Evolutionary conservation across 2,113 vertebrate genomes (phyloP).

Genomic region (Eudorcas thomsonii): DNA sequence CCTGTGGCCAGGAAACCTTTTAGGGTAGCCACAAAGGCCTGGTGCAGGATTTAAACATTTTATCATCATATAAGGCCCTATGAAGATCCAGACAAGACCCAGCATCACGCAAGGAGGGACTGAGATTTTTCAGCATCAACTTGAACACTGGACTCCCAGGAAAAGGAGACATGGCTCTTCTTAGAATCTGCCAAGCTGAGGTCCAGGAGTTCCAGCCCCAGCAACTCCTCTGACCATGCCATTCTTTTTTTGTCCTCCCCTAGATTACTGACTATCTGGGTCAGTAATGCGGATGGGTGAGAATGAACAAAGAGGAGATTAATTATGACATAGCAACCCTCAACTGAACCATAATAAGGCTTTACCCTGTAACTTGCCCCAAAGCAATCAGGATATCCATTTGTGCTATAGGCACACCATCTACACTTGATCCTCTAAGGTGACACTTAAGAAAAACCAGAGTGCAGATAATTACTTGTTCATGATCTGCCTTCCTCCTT

Average conservation of each 20-base stretch:
- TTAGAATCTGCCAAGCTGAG: neutral
- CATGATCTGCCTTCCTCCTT: neutral
- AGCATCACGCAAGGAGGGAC: neutral
- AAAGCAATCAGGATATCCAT: neutral
- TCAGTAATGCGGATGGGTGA: constrained; percentile 54
- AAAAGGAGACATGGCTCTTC: neutral
- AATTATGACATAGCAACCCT: constrained; percentile 60
- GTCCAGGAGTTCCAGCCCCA: neutral
- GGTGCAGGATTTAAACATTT: neutral
- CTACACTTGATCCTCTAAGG: neutral
- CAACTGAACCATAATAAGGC: constrained; percentile 56
- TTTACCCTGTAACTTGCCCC: neutral
- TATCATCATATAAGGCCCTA: neutral
- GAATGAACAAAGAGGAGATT: constrained; percentile 69
- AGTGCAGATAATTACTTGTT: neutral
- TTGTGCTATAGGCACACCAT: fast-evolving
- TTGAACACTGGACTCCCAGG: neutral
- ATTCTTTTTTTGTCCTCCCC: neutral
- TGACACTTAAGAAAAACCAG: neutral
- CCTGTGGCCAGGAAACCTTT: neutral
- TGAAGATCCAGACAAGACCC: neutral
- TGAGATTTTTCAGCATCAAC: neutral
- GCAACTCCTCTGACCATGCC: neutral
- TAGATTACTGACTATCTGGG: constrained; percentile 49
- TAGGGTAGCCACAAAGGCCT: neutral